These are phyloP conservation scores for Patella vulgata DNA, from an alignment of 1,140 invertebrate species.

Conservation along the genomic window DNA sequence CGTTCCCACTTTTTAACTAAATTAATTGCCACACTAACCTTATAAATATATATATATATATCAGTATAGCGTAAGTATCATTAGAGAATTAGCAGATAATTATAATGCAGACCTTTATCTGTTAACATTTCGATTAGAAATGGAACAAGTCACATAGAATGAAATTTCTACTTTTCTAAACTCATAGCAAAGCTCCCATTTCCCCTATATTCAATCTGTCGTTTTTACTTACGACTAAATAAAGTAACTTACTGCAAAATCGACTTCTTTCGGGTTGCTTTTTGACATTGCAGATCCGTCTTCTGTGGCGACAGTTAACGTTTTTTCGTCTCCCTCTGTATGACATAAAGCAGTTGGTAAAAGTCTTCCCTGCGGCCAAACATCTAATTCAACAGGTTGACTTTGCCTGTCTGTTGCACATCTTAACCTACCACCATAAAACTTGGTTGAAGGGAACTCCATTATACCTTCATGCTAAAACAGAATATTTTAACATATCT, in stretches of 20 bases:
- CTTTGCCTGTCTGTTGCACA: conserved; percentile 18
- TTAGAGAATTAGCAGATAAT: too few species aligned
- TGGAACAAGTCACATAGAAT: too few species aligned
- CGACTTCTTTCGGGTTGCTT: conserved; percentile 37
- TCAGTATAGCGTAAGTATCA: too few species aligned
- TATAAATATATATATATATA: too few species aligned
- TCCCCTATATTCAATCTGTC: too few species aligned
- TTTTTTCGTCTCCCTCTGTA: conserved; percentile 33
- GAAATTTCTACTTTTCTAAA: too few species aligned
- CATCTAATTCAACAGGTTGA: conserved; percentile 19
- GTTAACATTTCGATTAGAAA: too few species aligned
- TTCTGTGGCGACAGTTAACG: conserved; percentile 13
- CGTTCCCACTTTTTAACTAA: conserved; percentile 28
- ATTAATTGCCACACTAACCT: conserved; percentile 31
- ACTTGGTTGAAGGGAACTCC: conserved; percentile 36
- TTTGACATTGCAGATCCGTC: conserved; percentile 17
- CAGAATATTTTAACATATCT: too few species aligned
- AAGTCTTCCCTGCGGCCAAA: conserved; percentile 40
- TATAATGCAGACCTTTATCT: too few species aligned
- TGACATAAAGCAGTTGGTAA: conserved; percentile 48
- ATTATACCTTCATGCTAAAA: conserved; percentile 46
- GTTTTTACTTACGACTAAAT: too few species aligned
- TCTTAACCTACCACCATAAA: conserved; percentile 34
- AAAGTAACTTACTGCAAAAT: conserved; percentile 37
- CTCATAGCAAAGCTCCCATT: too few species aligned